phyloP scores from a whole-genome alignment of 2,113 vertebrate species.

The Engraulis encrasicolus region DNA sequence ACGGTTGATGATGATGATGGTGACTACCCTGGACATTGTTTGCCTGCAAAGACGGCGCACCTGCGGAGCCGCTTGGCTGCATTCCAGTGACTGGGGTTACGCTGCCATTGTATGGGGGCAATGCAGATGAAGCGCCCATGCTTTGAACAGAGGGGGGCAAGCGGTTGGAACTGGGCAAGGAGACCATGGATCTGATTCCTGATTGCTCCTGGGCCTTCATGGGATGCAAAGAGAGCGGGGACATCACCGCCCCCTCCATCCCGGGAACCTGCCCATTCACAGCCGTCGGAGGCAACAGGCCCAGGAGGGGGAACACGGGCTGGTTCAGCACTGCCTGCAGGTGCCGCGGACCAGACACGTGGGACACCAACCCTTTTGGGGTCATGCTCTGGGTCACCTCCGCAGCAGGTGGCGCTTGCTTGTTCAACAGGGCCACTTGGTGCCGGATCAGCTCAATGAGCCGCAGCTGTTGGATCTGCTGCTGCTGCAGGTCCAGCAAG shows the following conservation, averaged over 20 bases:
- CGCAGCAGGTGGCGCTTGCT: slow-evolving; percentile 73
- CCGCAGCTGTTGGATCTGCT: slow-evolving; percentile 96
- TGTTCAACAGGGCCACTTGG: slow-evolving; percentile 92
- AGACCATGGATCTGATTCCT: slow-evolving; percentile 66
- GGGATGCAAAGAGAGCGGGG: slow-evolving; percentile 74
- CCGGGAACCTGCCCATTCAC: slow-evolving; percentile 72
- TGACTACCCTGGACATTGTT: slow-evolving; percentile 65
- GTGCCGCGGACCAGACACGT: slow-evolving; percentile 73
- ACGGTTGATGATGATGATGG: no score
- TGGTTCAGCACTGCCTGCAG: slow-evolving; percentile 77
- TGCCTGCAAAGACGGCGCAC: slow-evolving; percentile 74
- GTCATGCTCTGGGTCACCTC: slow-evolving; percentile 76
- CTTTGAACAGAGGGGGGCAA: slow-evolving; percentile 69
- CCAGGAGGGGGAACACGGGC: slow-evolving; percentile 78
- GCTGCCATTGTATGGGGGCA: slow-evolving; percentile 70
- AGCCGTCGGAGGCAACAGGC: slow-evolving; percentile 73
- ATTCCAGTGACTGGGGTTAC: slow-evolving; percentile 52
- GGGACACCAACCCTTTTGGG: slow-evolving; percentile 68
- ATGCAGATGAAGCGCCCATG: slow-evolving; percentile 64
- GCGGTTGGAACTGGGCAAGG: slow-evolving; percentile 63
- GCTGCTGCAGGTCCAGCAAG: slow-evolving; percentile 91
- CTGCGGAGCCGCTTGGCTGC: slow-evolving; percentile 78
- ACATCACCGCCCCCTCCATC: slow-evolving; percentile 68
- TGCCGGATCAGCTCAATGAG: slow-evolving; percentile 97
- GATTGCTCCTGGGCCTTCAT: slow-evolving; percentile 73